Base-by-base conservation (phyloP, 1,140 invertebrate species). In the Brachionus rotundiformis region DNA sequence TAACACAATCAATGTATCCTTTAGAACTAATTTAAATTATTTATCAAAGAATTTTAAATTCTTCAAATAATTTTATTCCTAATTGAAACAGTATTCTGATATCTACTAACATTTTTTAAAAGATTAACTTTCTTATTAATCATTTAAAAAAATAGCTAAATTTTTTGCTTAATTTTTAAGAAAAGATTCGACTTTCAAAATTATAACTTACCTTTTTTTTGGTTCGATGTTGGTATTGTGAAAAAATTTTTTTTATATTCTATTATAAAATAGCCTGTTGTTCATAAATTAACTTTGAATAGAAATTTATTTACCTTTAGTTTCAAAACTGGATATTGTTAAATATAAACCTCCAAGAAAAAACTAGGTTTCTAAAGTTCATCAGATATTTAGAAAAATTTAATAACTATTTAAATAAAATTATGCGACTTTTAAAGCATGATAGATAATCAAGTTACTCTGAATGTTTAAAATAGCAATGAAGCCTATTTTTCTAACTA, bases 391-490 rank as follows among this genome's bases (percentile, higher is more conserved):
- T 11, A 5, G 1, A 23, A 23, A 25, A 54, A 19, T 54, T 19
- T 54, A 54, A 54, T 25, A 54, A n/a, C 19, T n/a, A 54, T n/a
- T 54, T 54, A 54, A 54, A 23, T 54, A 54, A 54, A 54, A 54
- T 54, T 54, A 54, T 54, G 47, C 47, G 47, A 54, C 47, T 54
- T 54, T 8, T 4, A 54, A 8, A 54, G 47, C 47, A 54, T 23
- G 47, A 54, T 39, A 39, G 36, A 1, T 39, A 11, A 39, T 54
- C 23, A 19, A 54, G 23, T 54, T 54, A 54, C 47, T 7, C 47
- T 54, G 23, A 8, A 54, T 54, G n/a, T 54, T 54, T n/a, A 8
- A 54, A 54, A 54, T 54, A 25, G 47, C 8, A 54, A 54, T 54
- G 47, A 54, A 23, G 23, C 23, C n/a, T 16, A 16, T 49, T 54